These are phyloP conservation scores for Scaptodrosophila latifasciaeformis DNA, from an alignment of 2,888 invertebrate species.

Conservation along the genomic window DNA sequence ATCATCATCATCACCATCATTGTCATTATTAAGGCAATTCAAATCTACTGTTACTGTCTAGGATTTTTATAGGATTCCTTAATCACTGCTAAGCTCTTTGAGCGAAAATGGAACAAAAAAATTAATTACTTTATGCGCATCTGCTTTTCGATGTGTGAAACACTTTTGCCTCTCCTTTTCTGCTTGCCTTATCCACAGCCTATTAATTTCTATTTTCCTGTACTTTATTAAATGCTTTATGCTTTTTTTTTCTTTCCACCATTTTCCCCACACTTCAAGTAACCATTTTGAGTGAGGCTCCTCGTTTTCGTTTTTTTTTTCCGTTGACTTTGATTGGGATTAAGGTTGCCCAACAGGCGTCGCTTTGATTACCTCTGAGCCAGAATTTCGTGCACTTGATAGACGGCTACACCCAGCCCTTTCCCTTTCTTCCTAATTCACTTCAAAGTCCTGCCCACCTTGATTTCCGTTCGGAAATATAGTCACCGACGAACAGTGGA, in stretches of 20 bases:
- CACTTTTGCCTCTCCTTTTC: constrained; percentile 23
- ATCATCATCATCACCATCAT: background rate
- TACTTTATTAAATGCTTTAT: constrained; percentile 59
- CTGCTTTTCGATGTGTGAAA: constrained; percentile 39
- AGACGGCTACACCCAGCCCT: no score
- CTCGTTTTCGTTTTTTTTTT: constrained; percentile 23
- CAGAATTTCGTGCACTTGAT: constrained; percentile 10
- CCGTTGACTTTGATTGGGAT: constrained; percentile 63
- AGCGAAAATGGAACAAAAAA: constrained; percentile 15
- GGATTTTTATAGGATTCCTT: no score
- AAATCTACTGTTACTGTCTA: no score
- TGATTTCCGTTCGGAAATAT: no score
- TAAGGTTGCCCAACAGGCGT: constrained; percentile 51
- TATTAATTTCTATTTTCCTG: constrained; percentile 36
- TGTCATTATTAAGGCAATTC: background rate
- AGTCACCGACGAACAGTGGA: no score
- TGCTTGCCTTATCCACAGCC: background rate
- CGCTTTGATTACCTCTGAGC: constrained; percentile 60
- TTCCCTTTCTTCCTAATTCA: no score
- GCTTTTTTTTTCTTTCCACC: constrained; percentile 24
- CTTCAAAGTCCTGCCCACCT: no score
- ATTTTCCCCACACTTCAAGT: constrained; percentile 24
- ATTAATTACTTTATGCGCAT: constrained; percentile 65
- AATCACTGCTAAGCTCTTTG: no score
- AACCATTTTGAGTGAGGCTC: constrained; percentile 8